Evolutionary conservation across 2,888 invertebrate genomes (phyloP), one percentile per base, ranked within the genome.

Genomic region (Unio delphinus): DNA sequence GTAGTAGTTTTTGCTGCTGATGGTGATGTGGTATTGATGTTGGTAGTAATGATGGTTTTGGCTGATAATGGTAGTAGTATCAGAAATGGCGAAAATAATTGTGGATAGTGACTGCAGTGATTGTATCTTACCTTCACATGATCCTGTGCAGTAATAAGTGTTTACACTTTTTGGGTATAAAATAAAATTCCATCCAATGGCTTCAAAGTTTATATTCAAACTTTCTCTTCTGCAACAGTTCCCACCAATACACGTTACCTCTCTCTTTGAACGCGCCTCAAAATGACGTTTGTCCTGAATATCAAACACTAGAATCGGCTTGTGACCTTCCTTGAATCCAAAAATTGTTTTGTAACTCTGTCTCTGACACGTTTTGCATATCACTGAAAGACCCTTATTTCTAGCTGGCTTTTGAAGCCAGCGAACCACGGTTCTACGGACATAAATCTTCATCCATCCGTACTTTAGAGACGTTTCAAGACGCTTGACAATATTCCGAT

Each of bases 361-460:
- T 54, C 79, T 63, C 34, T 76, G 75, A 69, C 85, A 85, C 6
- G 80, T 82, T 73, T 80, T 83, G 55, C 85, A 85, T 30, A 80
- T 70, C 45, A 85, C 75, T 26, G 83, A 74, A 8, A 85, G 71
- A 4, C 83, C 81, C 55, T 81, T 70, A 59, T 80, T 83, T 55
- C 75, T 59, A 55, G 78, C 68, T 1, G 82, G 82, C 65, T 81
- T 80, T 20, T 78, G 74, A 1, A 83, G 61, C 85, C 85, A 83
- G n/a, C 79, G 68, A 6, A 72, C 64, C 30, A 83, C 80, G 20
- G 80, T 79, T 54, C 76, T 73, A n/a, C 69, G 80, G 28, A 85
- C 73, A 58, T 82, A 78, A 67, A 85, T 80, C 65, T 80, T 77
- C 75, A 85, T 69, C 85, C 85, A 85, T 15, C 85, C 85, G 55